A percentile compares a stretch with the other conserved stretches of the same genome.
Conservation (phyloP, 2,888 invertebrate species). For the Drosophila phalerata region DNA sequence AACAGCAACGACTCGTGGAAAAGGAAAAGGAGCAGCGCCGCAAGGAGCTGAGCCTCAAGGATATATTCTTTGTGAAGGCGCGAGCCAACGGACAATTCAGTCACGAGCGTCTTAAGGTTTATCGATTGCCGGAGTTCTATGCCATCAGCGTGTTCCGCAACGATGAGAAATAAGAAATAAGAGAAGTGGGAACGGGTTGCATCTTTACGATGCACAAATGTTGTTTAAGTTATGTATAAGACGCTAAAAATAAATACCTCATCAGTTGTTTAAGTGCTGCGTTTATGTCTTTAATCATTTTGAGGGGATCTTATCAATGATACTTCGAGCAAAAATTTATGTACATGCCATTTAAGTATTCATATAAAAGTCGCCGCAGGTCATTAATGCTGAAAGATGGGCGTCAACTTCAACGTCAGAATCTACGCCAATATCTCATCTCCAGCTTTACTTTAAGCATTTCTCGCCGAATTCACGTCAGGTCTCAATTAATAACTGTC, state of each 20-base stretch:
- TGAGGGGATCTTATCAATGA: conserved; percentile 33
- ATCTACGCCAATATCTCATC: conserved; percentile 11
- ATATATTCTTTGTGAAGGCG: conserved; percentile 83
- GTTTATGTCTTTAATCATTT: conserved; percentile 16
- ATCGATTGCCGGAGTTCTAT: conserved; percentile 82
- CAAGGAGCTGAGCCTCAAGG: conserved; percentile 67
- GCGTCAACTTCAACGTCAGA: conserved; percentile 38
- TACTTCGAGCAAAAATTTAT: conserved; percentile 43
- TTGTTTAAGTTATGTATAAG: conserved; percentile 65
- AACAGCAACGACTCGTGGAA: conserved; percentile 54
- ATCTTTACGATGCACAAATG: conserved; percentile 31
- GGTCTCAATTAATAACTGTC: conserved; percentile 76
- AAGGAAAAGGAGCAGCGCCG: conserved; percentile 38
- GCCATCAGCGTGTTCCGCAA: conserved; percentile 80
- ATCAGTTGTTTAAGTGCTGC: conserved; percentile 40
- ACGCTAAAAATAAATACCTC: conserved; percentile 67
- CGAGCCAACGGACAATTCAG: conserved; percentile 82
- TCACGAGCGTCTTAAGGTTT: conserved; percentile 79
- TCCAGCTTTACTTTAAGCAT: conserved; percentile 19
- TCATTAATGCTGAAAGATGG: conserved; percentile 45
- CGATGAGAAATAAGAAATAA: conserved; percentile 43
- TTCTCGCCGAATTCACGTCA: conserved; percentile 50
- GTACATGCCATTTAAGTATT: conserved; percentile 56
- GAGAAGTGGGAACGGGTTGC: conserved; percentile 8
- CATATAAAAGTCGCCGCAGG: conserved; percentile 47